Evolutionary conservation across 2,113 vertebrate genomes (phyloP).

Genomic region (Tretioscincus oriximinensis): DNA sequence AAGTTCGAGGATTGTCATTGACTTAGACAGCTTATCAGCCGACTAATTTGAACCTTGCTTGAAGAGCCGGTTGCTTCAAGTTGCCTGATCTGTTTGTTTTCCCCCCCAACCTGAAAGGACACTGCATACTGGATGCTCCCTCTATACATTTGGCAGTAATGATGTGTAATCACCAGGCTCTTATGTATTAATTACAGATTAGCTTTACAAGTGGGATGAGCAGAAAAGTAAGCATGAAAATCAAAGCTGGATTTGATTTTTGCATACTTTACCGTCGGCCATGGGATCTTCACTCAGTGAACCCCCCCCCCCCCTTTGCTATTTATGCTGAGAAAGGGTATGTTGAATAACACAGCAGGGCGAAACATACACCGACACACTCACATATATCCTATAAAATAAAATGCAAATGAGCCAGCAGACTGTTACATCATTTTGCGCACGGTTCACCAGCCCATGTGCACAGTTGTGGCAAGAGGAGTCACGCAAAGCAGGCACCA

Average conservation of each 20-base stretch:
- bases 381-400: too few species aligned
- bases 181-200: constrained; percentile 75
- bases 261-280: constrained; percentile 56
- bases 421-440: too few species aligned
- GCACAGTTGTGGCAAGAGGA: too few species aligned
- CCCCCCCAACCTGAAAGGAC: constrained; percentile 36
- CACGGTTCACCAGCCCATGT: too few species aligned
- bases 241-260: constrained; percentile 71
- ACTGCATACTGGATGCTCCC: constrained; percentile 57
- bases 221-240: constrained; percentile 68
- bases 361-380: not conserved
- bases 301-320: constrained; percentile 30
- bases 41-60: constrained; percentile 49
- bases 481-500: too few species aligned
- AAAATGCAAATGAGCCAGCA: too few species aligned
- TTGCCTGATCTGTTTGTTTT: constrained; percentile 34
- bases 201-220: constrained; percentile 68
- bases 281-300: not conserved
- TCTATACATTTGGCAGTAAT: constrained; percentile 64
- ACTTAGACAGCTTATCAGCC: constrained; percentile 53
- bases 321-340: constrained; percentile 24
- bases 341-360: constrained; percentile 6
- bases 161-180: constrained; percentile 66
- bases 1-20: constrained; percentile 49
- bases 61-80: constrained; percentile 56